Conservation (phyloP, 2,888 invertebrate species). For the Campopleginae sp. region DNA sequence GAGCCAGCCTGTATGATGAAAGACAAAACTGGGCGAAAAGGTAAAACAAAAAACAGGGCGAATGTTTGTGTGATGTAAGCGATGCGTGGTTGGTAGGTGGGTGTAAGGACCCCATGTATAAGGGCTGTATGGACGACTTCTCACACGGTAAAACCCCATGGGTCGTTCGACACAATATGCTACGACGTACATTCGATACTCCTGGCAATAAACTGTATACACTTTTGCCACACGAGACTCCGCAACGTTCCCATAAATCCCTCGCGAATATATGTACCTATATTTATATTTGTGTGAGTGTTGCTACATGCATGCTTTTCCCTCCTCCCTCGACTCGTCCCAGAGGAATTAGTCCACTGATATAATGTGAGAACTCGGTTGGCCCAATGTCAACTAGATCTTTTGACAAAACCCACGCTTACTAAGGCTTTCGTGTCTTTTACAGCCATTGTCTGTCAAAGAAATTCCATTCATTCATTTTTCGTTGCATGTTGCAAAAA, state of each 20-base stretch:
- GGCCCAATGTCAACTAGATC: constrained; percentile 38
- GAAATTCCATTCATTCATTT: neutral
- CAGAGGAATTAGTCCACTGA: constrained; percentile 75
- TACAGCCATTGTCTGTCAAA: neutral
- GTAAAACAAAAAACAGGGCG: neutral
- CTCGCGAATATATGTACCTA: constrained; percentile 71
- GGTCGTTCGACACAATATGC: constrained; percentile 80
- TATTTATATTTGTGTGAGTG: constrained; percentile 5
- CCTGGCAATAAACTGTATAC: constrained; percentile 71
- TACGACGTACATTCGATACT: constrained; percentile 79
- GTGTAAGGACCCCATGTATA: constrained; percentile 37
- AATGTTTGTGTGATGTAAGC: constrained; percentile 13
- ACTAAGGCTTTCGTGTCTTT: constrained; percentile 13
- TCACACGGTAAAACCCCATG: constrained; percentile 79
- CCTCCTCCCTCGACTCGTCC: constrained; percentile 68
- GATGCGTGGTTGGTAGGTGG: constrained; percentile 37
- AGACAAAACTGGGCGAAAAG: neutral
- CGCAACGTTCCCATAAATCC: constrained; percentile 81
- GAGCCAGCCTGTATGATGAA: neutral
- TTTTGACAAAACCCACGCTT: constrained; percentile 14
- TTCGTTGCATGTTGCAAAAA: neutral
- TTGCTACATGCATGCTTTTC: constrained; percentile 63
- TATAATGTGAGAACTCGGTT: constrained; percentile 82
- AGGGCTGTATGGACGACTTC: constrained; percentile 72
- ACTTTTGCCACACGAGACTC: constrained; percentile 63